Evolutionary conservation across 2,888 invertebrate genomes (phyloP), one percentile per base, ranked within the genome.

Genomic region (Ormyrus nitidulus): DNA sequence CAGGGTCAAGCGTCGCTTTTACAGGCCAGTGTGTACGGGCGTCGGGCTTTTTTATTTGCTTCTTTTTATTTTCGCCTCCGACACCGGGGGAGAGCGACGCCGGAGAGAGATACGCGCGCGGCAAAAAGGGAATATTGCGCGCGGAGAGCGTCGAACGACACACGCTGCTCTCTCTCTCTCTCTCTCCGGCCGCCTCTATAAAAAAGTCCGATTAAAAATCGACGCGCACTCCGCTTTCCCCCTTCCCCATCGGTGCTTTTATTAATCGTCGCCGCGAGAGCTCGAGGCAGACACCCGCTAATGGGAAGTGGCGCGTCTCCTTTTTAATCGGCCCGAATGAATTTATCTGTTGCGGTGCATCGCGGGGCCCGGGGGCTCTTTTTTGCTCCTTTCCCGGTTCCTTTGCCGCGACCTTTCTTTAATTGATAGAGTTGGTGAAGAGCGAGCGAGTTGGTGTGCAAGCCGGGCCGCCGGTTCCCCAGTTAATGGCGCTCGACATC

Each of bases 241-340:
- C 19, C 6, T 34, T 34, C 7, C 13, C 6, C 13, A 0, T 10
- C 61, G 61, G 34, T 13, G n/a, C 58, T 9, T 58, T 73, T 64
- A 73, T 73, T 73, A 73, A 73, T 73, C 72, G 72, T 34, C 61
- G 61, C 34, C 1, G 51, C 49, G 68, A n/a, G 34, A 4, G 13
- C 46, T 49, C 61, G 70, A 49, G 59, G 61, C 70, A 73, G 72
- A 73, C 72, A 64, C 9, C 58, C 66, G 7, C 19, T 75, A 75
- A 75, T 75, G 66, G 74, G 64, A 74, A 74, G 73, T 74, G 73
- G 73, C 74, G 73, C 74, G 49, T 75, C 74, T 75, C 74, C 66
- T 49, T 66, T 75, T 66, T 75, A 74, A 66, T 75, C 56, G 58
- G 11, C 34, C 44, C 54, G 11, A 76, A 76, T 68, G 75, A 76